A percentile compares a stretch with the other conserved stretches of the same genome.
Conservation (phyloP, 2,888 invertebrate species). For the Andrena trimmerana region DNA sequence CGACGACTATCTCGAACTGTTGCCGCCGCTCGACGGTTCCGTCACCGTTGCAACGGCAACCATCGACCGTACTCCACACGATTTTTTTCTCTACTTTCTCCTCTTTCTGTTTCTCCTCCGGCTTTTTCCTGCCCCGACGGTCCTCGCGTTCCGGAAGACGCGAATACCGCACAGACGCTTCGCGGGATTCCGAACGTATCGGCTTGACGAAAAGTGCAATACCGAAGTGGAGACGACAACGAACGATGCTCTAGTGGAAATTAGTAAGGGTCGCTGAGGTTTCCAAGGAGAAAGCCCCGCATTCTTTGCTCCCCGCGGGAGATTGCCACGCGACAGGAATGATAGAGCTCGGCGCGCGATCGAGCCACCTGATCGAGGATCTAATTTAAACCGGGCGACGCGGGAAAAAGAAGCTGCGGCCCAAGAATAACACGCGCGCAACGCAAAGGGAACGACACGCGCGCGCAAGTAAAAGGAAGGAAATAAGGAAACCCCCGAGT, state of each 20-base stretch:
- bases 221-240: not conserved
- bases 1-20: constrained; percentile 51
- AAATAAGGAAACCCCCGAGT: constrained; percentile 35
- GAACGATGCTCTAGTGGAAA: not conserved
- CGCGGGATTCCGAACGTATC: too few relatives aligned
- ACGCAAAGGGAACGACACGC: constrained; percentile 47
- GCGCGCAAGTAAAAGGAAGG: constrained; percentile 37
- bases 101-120: not conserved
- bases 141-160: not conserved
- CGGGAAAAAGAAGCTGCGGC: constrained; percentile 46
- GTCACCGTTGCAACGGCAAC: not conserved
- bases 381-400: constrained; percentile 54
- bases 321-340: constrained; percentile 15
- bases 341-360: constrained; percentile 16
- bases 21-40: constrained; percentile 4
- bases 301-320: not conserved
- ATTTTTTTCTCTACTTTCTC: not conserved
- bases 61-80: not conserved
- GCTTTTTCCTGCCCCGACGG: not conserved
- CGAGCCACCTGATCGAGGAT: constrained; percentile 61
- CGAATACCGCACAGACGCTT: not conserved
- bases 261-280: too few relatives aligned
- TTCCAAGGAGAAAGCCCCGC: not conserved
- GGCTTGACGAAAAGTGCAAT: not conserved
- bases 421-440: constrained; percentile 65